These are phyloP conservation scores for Bettongia penicillata DNA, from an alignment of 2,113 vertebrate genomes.

Conservation along the genomic window DNA sequence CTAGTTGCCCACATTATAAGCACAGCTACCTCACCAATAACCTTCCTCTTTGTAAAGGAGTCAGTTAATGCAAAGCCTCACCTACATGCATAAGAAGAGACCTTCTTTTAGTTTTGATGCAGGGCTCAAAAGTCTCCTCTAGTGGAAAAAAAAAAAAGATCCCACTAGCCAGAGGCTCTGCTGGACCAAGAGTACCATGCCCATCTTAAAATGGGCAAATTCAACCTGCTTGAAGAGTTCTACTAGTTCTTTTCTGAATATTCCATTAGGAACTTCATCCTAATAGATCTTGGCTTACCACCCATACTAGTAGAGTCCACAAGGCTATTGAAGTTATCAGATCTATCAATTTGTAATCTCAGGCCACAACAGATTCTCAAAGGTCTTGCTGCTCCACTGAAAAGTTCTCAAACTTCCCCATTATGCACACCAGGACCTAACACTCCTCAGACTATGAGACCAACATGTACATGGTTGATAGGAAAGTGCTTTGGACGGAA, in stretches of 20 bases:
- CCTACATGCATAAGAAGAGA: neutral
- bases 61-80: neutral
- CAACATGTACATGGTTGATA: neutral
- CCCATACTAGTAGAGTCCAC: neutral
- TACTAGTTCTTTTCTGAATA: neutral
- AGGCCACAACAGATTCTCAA: neutral
- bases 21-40: neutral
- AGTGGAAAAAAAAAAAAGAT: neutral
- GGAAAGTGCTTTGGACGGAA: neutral
- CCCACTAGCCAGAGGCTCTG: neutral
- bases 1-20: neutral
- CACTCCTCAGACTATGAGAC: neutral
- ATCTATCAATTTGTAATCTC: neutral
- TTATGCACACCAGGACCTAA: neutral
- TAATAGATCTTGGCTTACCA: neutral
- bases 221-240: neutral
- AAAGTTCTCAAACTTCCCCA: neutral
- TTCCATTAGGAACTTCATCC: neutral
- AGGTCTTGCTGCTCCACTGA: neutral
- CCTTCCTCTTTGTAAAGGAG: neutral
- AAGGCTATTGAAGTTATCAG: neutral
- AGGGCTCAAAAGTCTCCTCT: neutral
- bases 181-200: neutral
- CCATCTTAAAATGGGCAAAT: neutral
- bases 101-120: neutral